A percentile compares a stretch with the other conserved stretches of the same genome.
Conservation (phyloP, 2,797 vertebrate species). For the Myoxocephalus aenaeus region DNA sequence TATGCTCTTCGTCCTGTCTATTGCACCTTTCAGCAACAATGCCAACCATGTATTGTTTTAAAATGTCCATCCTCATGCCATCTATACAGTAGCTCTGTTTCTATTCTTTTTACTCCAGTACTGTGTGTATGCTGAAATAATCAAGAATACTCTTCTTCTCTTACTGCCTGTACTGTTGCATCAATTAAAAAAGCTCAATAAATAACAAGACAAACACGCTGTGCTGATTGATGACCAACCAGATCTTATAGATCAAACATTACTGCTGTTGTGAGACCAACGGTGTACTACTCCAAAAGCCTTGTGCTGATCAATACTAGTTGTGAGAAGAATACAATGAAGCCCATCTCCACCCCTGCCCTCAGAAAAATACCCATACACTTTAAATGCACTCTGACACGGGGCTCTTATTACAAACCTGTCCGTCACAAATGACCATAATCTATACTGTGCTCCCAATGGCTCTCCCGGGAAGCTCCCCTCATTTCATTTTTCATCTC, state of each 20-base stretch:
- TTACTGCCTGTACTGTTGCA: neutral
- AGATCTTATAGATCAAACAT: slow-evolving; percentile 30
- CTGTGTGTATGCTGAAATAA: neutral
- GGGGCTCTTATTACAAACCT: slow-evolving; percentile 64
- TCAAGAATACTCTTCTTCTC: neutral
- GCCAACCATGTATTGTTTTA: neutral
- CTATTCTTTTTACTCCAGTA: neutral
- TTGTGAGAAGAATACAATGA: slow-evolving; percentile 60
- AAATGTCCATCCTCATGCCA: neutral
- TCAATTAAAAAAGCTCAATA: slow-evolving; percentile 5
- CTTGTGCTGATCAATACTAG: slow-evolving; percentile 52
- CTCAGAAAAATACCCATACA: slow-evolving; percentile 29
- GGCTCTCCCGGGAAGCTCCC: slow-evolving; percentile 66
- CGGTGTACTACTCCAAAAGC: slow-evolving; percentile 12
- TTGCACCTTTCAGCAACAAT: neutral
- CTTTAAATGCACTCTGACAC: slow-evolving; percentile 51
- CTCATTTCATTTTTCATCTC: slow-evolving; percentile 74
- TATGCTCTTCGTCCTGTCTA: neutral
- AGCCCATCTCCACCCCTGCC: slow-evolving; percentile 31
- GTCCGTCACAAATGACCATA: slow-evolving; percentile 74
- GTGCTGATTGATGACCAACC: slow-evolving; percentile 31
- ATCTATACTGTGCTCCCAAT: slow-evolving; percentile 71
- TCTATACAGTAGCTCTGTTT: neutral
- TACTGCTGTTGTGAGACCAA: slow-evolving; percentile 24
- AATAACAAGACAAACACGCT: slow-evolving; percentile 3